Evolutionary conservation across 2,797 vertebrate genomes (phyloP), one percentile per base, ranked within the genome.

Genomic region (Fistularia commersonii): DNA sequence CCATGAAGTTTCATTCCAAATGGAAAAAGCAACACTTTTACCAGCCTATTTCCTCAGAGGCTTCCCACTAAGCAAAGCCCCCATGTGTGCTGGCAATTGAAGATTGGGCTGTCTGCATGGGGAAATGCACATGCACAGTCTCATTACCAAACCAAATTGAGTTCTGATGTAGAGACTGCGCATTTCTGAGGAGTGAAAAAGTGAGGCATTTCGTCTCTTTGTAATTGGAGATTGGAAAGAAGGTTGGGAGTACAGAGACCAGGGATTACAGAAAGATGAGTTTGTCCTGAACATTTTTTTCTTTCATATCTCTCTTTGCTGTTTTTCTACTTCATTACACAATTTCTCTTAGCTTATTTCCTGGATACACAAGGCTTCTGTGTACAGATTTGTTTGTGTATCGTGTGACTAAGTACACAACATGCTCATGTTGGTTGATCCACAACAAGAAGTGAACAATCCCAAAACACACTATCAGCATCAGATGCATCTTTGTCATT

Each of bases 101-200:
- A 91, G 88, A 90, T 90, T 88, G 86, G 86, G 63, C 81, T 85
- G 87, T 89, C 87, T 90, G 87, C 85, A 88, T 68, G 79, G 86
- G 88, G 86, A 91, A 88, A 89, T 85, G 82, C 84, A 87, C 74
- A 80, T 86, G 88, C 86, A 75, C 74, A 84, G 88, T 86, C 87
- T 91, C 88, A 92, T 91, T 91, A 91, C 87, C 83, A 82, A 79
- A 77, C 83, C 86, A 90, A 90, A 91, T 88, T 89, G 88, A 89
- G 86, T 89, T 89, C 81, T 88, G 87, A 87, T 88, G 83, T 87
- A 81, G 86, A 87, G 84, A 79, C 79, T 83, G 81, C 86, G 74
- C 88, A 83, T 90, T 90, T 85, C 82, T 72, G 75, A 68, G 81
- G 71, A 86, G 76, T 72, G 57, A 82, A 87, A 89, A 87, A 85